Conservation (phyloP, 2,797 vertebrate species). For the Perdix hodgsoniae region DNA sequence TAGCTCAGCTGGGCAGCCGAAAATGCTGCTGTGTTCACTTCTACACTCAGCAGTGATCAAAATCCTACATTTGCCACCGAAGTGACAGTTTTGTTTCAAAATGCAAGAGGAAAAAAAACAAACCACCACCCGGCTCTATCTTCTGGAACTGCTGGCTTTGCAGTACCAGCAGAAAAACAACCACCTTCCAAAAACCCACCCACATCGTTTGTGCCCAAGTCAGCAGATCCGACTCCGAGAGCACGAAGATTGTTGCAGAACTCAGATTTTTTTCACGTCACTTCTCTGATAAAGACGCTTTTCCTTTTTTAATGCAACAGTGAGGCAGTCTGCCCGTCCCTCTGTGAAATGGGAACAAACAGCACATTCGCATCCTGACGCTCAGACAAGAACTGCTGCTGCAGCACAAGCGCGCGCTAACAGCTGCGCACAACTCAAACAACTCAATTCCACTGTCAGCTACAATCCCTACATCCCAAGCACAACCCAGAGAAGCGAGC, state of each 20-base stretch:
- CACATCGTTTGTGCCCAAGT: neutral
- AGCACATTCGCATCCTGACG: conserved; percentile 42
- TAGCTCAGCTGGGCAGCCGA: conserved; percentile 20
- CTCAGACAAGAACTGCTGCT: conserved; percentile 44
- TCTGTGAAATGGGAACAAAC: conserved; percentile 41
- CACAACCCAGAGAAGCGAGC: neutral
- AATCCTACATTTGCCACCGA: neutral
- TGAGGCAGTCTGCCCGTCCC: conserved; percentile 13
- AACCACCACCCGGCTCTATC: neutral
- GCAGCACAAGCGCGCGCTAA: conserved; percentile 26
- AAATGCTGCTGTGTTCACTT: neutral
- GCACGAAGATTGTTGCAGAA: neutral
- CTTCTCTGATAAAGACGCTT: conserved; percentile 45
- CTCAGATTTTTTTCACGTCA: neutral
- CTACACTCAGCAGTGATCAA: conserved; percentile 14
- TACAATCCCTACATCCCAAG: neutral
- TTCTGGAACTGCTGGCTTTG: conserved; percentile 12
- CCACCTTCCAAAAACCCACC: neutral
- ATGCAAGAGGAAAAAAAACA: neutral
- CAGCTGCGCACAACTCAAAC: conserved; percentile 43
- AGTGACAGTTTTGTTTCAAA: conserved; percentile 30
- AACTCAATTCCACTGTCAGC: neutral
- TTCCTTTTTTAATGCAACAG: conserved; percentile 20
- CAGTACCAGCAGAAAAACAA: neutral
- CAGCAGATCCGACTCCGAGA: conserved; percentile 22